Evolutionary conservation across 1,140 invertebrate species (phyloP), one percentile per base, ranked within the genome.

Genomic region (Penaeus indicus): DNA sequence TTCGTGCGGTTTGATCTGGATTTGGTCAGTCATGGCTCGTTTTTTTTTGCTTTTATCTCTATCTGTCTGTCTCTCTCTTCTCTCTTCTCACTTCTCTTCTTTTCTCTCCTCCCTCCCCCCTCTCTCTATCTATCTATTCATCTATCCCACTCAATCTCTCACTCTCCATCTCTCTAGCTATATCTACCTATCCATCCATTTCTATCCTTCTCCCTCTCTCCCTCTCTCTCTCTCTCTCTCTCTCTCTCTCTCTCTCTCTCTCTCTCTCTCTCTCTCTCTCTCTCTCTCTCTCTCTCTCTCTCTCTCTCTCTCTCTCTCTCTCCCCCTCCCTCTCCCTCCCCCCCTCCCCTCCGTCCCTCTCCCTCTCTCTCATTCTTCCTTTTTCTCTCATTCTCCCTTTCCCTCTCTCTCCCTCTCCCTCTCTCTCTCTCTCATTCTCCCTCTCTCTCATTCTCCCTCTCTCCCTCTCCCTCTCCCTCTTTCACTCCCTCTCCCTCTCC

Each of bases 221-320:
- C 13, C 64, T 27, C 27, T 27, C 13, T 27, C 27, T 27, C 27
- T 69, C 27, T 27, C 64, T 27, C 64, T 27, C 64, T 69, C 64
- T 69, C 64, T 69, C 64, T 69, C 64, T 27, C 27, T 27, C 22
- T 69, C 64, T 27, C 64, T 27, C 64, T 69, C 27, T 69, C 64
- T 27, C 22, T n/a, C 64, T 69, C 64, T 69, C 64, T 27, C 64
- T 69, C 27, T n/a, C 27, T 27, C 27, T 27, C 64, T 27, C 22
- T 27, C 27, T 69, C 64, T 69, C 64, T 27, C 64, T 69, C 64
- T 69, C 64, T 69, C 64, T 69, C 22, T 69, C 27, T n/a, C 64
- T 27, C 27, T 27, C 27, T 27, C 22, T 27, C 27, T 27, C 27
- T 27, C 27, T 69, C 13, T 69, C 64, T 69, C 64, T 13, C 27